A percentile compares a stretch with the other conserved stretches of the same genome.
Evolutionary conservation across 2,888 invertebrate species (phyloP).

Genomic region (Eremobia ochroleuca): DNA sequence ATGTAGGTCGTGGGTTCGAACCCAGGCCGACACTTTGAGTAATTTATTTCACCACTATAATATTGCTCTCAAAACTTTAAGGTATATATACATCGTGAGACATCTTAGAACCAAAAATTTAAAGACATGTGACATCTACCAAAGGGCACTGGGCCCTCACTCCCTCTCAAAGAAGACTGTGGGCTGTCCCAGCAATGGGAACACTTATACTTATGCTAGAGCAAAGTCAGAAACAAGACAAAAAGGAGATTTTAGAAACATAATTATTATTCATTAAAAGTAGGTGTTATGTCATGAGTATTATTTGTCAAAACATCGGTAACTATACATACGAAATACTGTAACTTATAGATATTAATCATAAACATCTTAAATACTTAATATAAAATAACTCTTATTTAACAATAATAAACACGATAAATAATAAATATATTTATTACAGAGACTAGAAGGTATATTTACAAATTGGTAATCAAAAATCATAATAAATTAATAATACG

Average conservation of each 20-base stretch:
- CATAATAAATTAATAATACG: constrained; percentile 28
- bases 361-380: constrained; percentile 8
- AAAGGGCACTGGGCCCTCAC: neutral
- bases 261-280: neutral
- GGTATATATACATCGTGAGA: neutral
- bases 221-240: neutral
- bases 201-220: neutral
- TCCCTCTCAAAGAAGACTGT: neutral
- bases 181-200: neutral
- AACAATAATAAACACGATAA: constrained; percentile 11
- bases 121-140: neutral
- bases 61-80: neutral
- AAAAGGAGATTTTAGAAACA: neutral
- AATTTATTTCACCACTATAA: neutral
- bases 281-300: neutral
- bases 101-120: neutral
- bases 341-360: neutral
- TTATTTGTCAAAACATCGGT: constrained; percentile 30
- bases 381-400: neutral
- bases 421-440: constrained; percentile 10
- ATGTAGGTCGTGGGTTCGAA: neutral
- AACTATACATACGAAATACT: constrained; percentile 39
- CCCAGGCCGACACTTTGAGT: neutral
- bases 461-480: constrained; percentile 68
- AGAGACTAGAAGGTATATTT: constrained; percentile 79